These are phyloP conservation scores for Nematostella vectensis DNA, from an alignment of 92 coral and sea anemone genomes.

Conservation along the genomic window DNA sequence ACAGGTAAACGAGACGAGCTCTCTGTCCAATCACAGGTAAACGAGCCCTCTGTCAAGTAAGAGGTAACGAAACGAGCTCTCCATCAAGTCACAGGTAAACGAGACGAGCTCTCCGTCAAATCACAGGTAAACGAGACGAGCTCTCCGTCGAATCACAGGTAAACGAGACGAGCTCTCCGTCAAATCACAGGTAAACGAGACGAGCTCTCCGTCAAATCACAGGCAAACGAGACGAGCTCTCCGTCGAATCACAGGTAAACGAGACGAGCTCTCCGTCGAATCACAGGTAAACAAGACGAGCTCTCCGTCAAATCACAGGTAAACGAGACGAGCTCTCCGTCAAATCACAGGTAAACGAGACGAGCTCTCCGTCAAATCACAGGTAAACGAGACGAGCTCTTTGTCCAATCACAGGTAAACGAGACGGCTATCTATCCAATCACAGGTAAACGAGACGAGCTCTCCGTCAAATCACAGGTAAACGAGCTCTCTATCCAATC, in stretches of 20 bases:
- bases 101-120: no score
- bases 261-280: conserved; percentile 49
- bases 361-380: no score
- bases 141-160: conserved; percentile 73
- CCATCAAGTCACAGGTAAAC: conserved; percentile 68
- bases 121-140: conserved; percentile 57
- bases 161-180: no score
- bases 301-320: no score
- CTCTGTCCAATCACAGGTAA: conserved; percentile 67
- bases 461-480: conserved; percentile 72
- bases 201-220: conserved; percentile 62
- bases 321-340: conserved; percentile 56
- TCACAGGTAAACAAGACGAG: conserved; percentile 87
- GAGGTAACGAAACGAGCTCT: conserved; percentile 54
- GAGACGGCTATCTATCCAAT: no score
- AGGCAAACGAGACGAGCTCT: no score
- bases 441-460: conserved; percentile 56
- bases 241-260: conserved; percentile 56
- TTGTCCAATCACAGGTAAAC: conserved; percentile 67
- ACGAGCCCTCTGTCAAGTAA: no score
- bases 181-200: conserved; percentile 55
- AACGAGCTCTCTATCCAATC: no score
- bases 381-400: conserved; percentile 53
- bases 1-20: conserved; percentile 58
- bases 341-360: conserved; percentile 69